Base-by-base conservation (phyloP, 2,113 vertebrate species). In the Pontoporia blainvillei region DNA sequence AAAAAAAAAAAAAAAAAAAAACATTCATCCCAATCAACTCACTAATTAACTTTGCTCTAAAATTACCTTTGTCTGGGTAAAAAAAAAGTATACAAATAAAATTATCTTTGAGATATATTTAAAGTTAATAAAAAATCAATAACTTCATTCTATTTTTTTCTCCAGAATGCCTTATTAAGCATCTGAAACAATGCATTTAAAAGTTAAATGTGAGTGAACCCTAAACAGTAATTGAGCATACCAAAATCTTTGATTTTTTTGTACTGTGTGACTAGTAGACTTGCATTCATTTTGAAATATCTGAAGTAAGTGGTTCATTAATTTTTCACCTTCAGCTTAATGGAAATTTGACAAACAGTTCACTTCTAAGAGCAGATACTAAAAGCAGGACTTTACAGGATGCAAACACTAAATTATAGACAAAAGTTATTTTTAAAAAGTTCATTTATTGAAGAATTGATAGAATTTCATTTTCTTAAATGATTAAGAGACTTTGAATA, bases 311-410 rank as follows among this genome's bases (percentile, higher is more conserved):
- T 61, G 96, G 95, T 91, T 98, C 98, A 98, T 98, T 98, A 98
- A 98, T 98, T 98, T 98, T 98, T 98, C 95, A 98, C 98, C 96
- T 98, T 97, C 97, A 98, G 92, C 95, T 97, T 98, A 98, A 98
- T 96, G 98, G 96, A 98, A 98, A 98, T 98, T 98, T 98, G 98
- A 98, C 96, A 98, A 98, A 98, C 91, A 98, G 95, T 98, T 98
- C 96, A 90, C 83, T 95, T 96, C 71, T 92, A 85, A 97, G 94
- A 98, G 95, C 0, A 97, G 93, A 95, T 90, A 97, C 84, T 97
- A 95, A 97, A 97, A 97, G 86, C n/a, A 96, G 86, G 92, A 97
- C 90, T 97, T 97, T 90, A 95, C 0, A 97, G 87, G 69, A 81
- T 13, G 83, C n/a, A 36, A 88, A 18, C 66, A 97, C 97, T 97